Evolutionary conservation across 2,797 vertebrate species (phyloP), one percentile per base, ranked within the genome.

Genomic region (Scomberomorus guttatus): DNA sequence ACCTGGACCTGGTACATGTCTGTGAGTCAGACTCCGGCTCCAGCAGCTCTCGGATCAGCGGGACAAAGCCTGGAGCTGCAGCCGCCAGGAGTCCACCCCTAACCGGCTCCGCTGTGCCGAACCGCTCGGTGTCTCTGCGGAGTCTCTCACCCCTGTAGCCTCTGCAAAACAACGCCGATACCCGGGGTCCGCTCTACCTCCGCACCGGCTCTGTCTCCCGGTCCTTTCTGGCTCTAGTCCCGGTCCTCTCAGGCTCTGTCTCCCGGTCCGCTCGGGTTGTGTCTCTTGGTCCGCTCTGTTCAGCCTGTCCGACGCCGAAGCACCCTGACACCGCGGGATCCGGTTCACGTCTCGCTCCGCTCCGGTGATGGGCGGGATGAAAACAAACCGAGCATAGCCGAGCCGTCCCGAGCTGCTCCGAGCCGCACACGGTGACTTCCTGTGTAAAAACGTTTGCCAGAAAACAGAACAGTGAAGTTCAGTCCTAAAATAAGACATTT

Each of bases 1-100:
- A 88, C 87, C 87, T 88, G 86, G 39, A 86, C 81, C 79, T 88
- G 87, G 79, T 88, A 88, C 87, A 88, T 88, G 78, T 58, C 67
- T 60, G 46, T 2, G 39, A 18, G 46, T 51, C 29, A 7, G 44
- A 8, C n/a, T n/a, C n/a, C 12, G 42, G 48, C 32, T 42, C 51
- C 34, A 7, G 63, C 13, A 25, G 65, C 9, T 57, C 42, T 42
- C 61, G 7, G 59, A 17, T 61, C 50, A 66, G 58, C 64, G 59
- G 57, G 56, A 51, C 58, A 48, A 65, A 17, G 58, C n/a, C 32
- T 25, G 72, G n/a, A 63, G 72, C 68, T 32, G 37, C 52, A 57
- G 57, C 72, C 71, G 77, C 71, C 60, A 22, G 11, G 13, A 27
- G 78, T 64, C 2, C 72, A 52, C 66, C 56, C 0, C 24, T 50